Evolutionary conservation across 1,140 invertebrate genomes (phyloP), one percentile per base, ranked within the genome.

Genomic region (Campoletis sonorensis): DNA sequence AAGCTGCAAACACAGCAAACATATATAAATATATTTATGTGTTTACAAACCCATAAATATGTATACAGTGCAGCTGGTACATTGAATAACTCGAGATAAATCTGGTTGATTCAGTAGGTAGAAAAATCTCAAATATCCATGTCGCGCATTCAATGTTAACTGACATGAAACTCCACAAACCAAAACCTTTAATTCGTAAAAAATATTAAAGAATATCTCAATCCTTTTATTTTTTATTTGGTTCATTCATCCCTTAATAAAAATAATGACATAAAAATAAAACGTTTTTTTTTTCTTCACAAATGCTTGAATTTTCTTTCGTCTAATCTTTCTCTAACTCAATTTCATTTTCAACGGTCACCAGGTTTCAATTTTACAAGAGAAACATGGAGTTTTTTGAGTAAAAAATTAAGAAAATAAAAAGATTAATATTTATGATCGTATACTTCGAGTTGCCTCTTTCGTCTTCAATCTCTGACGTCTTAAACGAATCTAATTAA

Each of bases 401-500:
- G 7, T 10, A 45, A 45, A 45, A 45, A 45, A 45, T 10, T 1
- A 5, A n/a, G 51, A 58, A 58, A 58, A 58, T 8, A n/a, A 21
- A 58, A n/a, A 58, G 21, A 37, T 73, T 21, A 23, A 73, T 51
- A 73, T 73, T 49, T 45, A 73, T 49, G 71, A 73, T 27, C 21
- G 37, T 49, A 26, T 72, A 64, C 75, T 75, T 71, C 82, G 23
- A 67, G 79, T 51, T 45, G 73, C 58, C n/a, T 67, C 30, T 68
- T 76, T 77, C 73, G 73, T 49, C 37, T 76, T 70, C 82, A 75
- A 54, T 75, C 61, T 67, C 40, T 21, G 70, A 58, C 71, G 61
- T 83, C 81, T 80, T 78, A 82, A 79, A 83, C 79, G 88, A 89
- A 88, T 86, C 86, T 89, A 90, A 90, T 90, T 89, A 90, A 90